Evolutionary conservation across 1,140 invertebrate genomes (phyloP).

Genomic region (Drosophila sp.): DNA sequence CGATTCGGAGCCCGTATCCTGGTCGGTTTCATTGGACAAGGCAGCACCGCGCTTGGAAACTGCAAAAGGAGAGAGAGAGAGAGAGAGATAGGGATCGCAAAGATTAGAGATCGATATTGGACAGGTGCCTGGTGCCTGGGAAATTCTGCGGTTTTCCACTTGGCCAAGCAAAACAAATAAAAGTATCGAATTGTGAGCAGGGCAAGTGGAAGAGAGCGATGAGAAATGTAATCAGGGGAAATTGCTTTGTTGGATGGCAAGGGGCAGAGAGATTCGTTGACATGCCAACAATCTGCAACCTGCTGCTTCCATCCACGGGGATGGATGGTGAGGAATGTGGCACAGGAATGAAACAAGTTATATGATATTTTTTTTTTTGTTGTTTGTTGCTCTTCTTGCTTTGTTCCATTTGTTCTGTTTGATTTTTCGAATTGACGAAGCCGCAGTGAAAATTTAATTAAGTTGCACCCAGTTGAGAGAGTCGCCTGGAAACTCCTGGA

Average conservation of each 20-base stretch:
- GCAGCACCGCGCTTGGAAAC: slow-evolving; percentile 85
- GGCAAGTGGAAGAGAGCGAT: slow-evolving; percentile 2
- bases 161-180: slow-evolving; percentile 61
- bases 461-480: slow-evolving; percentile 52
- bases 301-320: slow-evolving; percentile 21
- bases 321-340: background rate
- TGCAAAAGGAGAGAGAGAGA: slow-evolving; percentile 55
- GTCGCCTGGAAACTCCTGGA: slow-evolving; percentile 36
- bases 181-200: slow-evolving; percentile 64
- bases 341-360: slow-evolving; percentile 70
- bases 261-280: slow-evolving; percentile 56
- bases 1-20: slow-evolving; percentile 83
- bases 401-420: slow-evolving; percentile 6
- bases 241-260: slow-evolving; percentile 43
- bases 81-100: background rate
- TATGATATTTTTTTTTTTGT: slow-evolving; percentile 67
- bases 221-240: slow-evolving; percentile 69
- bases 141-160: slow-evolving; percentile 72
- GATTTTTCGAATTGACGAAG: slow-evolving; percentile 66
- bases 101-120: slow-evolving; percentile 24
- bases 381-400: slow-evolving; percentile 47
- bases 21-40: slow-evolving; percentile 81
- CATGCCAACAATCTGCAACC: slow-evolving; percentile 55
- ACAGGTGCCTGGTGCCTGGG: slow-evolving; percentile 33
- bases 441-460: slow-evolving; percentile 81